A percentile compares a stretch with the other conserved stretches of the same genome.
Conservation (phyloP, 2,113 vertebrate genomes). For the Pygoscelis adeliae region DNA sequence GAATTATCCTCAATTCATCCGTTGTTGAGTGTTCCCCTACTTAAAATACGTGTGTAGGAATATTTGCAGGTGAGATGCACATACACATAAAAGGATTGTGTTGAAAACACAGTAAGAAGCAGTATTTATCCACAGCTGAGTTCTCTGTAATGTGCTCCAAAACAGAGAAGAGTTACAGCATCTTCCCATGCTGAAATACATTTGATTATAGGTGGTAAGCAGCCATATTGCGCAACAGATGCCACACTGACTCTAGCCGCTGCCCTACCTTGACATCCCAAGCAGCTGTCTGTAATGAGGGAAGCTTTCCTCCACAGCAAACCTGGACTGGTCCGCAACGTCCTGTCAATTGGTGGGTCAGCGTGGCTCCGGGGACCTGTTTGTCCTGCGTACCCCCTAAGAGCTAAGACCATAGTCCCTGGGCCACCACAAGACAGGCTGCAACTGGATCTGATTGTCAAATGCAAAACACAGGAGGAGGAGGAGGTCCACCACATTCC, state of each 20-base stretch:
- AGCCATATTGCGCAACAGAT: slow-evolving; percentile 29
- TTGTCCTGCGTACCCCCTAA: not conserved
- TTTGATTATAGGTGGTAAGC: not conserved
- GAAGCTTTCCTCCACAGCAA: not conserved
- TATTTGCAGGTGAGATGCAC: not conserved
- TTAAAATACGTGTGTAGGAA: not conserved
- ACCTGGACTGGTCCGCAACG: not conserved
- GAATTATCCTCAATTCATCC: slow-evolving; percentile 5
- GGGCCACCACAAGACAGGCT: not conserved
- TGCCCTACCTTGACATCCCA: not conserved
- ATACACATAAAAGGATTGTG: not conserved
- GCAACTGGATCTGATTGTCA: not conserved
- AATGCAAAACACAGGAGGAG: not conserved
- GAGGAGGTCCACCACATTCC: not conserved
- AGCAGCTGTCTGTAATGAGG: not conserved
- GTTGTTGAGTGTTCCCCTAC: not conserved
- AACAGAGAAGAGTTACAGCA: not conserved
- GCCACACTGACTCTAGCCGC: not conserved
- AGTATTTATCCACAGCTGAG: not conserved
- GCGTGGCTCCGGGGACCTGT: fast-evolving
- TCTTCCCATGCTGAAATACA: not conserved
- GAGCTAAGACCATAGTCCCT: not conserved
- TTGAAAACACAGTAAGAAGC: not conserved
- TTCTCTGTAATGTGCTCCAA: slow-evolving; percentile 8
- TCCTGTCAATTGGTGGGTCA: not conserved